These are phyloP conservation scores for Plutella xylostella DNA, from an alignment of 2,888 invertebrate species.

Conservation along the genomic window DNA sequence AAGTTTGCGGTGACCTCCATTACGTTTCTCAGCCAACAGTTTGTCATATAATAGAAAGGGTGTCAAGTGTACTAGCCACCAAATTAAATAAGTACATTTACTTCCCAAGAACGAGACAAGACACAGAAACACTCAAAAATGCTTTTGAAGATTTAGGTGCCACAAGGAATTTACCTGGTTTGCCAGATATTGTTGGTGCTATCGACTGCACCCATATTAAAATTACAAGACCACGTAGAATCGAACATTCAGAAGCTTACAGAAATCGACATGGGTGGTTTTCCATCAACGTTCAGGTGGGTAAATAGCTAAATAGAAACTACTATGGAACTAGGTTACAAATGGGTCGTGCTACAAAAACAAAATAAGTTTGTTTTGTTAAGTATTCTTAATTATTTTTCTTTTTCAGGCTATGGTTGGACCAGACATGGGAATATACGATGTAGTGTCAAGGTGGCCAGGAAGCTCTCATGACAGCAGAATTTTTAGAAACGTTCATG, in stretches of 20 bases:
- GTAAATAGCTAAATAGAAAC: not conserved
- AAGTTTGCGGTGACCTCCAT: not conserved
- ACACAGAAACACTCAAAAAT: not conserved
- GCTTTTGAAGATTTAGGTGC: too few species aligned
- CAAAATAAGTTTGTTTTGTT: not conserved
- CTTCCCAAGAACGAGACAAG: not conserved
- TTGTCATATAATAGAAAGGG: not conserved
- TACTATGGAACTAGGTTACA: not conserved
- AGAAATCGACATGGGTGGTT: slow-evolving; percentile 3
- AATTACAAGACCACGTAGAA: not conserved
- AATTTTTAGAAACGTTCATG: not conserved
- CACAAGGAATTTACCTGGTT: too few species aligned
- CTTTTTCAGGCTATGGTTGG: slow-evolving; percentile 58
- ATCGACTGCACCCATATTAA: slow-evolving; percentile 11
- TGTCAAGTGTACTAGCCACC: not conserved
- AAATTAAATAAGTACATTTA: not conserved
- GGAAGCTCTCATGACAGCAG: slow-evolving; percentile 3
- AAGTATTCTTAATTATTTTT: not conserved
- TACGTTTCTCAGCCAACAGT: too few species aligned
- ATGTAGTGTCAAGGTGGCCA: slow-evolving; percentile 1
- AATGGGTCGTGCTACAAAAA: not conserved
- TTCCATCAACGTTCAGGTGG: slow-evolving; percentile 1
- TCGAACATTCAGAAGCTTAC: not conserved
- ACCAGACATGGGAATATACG: slow-evolving; percentile 51
- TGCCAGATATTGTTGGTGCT: slow-evolving; percentile 9